Evolutionary conservation across 2,797 vertebrate genomes (phyloP).

Genomic region (Apogon talboti): DNA sequence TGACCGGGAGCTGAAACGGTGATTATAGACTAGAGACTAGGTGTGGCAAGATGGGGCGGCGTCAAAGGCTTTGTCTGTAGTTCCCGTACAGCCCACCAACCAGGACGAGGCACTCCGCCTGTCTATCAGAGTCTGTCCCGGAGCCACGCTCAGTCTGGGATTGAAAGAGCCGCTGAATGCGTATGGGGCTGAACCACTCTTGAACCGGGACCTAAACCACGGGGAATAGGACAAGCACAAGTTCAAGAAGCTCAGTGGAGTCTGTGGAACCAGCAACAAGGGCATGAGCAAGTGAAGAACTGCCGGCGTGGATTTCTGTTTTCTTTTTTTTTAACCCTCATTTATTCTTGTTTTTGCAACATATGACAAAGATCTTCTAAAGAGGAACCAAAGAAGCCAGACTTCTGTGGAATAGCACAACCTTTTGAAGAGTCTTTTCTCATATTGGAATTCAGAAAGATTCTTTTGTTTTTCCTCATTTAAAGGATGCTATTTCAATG

Average conservation of each 20-base stretch:
- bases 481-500: constrained; percentile 75
- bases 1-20: constrained; percentile 74
- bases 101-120: constrained; percentile 55
- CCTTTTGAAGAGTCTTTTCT: constrained; percentile 40
- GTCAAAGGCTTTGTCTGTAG: constrained; percentile 83
- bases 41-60: constrained; percentile 84
- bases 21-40: constrained; percentile 83
- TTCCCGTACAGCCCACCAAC: constrained; percentile 71
- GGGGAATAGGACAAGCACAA: constrained; percentile 50
- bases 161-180: constrained; percentile 45
- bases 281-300: constrained; percentile 32
- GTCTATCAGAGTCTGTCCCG: constrained; percentile 64
- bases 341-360: constrained; percentile 39
- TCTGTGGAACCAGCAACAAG: constrained; percentile 31
- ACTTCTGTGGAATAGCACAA: constrained; percentile 37
- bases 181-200: constrained; percentile 40
- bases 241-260: constrained; percentile 55
- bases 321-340: constrained; percentile 1
- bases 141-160: constrained; percentile 65
- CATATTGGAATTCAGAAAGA: constrained; percentile 32
- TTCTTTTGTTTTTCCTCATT: constrained; percentile 40
- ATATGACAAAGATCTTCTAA: constrained; percentile 39
- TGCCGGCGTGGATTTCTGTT: constrained; percentile 22
- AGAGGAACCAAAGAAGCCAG: constrained; percentile 22
- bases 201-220: constrained; percentile 42